phyloP scores from a whole-genome alignment of 2,888 invertebrate genomes.

The Eupithecia insigniata region DNA sequence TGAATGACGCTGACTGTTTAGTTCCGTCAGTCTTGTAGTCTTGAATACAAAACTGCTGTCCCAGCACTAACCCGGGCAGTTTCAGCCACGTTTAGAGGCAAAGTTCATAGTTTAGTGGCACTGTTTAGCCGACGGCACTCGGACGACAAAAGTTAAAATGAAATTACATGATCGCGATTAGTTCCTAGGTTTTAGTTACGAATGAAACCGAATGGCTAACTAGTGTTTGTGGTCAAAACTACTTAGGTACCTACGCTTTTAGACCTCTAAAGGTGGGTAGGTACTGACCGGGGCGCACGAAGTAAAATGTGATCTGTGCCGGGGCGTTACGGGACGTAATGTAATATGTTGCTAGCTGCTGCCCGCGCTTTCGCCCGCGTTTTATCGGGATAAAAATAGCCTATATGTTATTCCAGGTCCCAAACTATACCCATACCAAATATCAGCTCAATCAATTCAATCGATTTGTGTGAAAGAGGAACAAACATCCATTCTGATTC shows the following conservation, averaged over 20 bases:
- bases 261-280: background rate
- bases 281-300: too few species aligned
- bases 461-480: too few species aligned
- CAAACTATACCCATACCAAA: too few species aligned
- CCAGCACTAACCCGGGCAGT: background rate
- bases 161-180: background rate
- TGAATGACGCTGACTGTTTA: too few species aligned
- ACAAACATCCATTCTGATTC: too few species aligned
- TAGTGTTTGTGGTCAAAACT: background rate
- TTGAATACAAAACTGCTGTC: background rate
- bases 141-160: constrained; percentile 6
- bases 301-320: too few species aligned
- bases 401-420: too few species aligned
- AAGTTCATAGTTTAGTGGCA: constrained; percentile 29
- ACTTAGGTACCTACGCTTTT: background rate
- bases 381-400: too few species aligned
- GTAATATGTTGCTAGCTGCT: too few species aligned
- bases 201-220: background rate
- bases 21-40: background rate
- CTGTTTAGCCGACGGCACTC: constrained; percentile 12
- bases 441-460: too few species aligned
- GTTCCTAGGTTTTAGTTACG: constrained; percentile 1
- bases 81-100: background rate
- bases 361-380: too few species aligned
- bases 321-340: too few species aligned